These are phyloP conservation scores for Mnemiopsis leidyi DNA, from an alignment of 37 sponge, comb jelly and placozoan genomes.

Conservation along the genomic window DNA sequence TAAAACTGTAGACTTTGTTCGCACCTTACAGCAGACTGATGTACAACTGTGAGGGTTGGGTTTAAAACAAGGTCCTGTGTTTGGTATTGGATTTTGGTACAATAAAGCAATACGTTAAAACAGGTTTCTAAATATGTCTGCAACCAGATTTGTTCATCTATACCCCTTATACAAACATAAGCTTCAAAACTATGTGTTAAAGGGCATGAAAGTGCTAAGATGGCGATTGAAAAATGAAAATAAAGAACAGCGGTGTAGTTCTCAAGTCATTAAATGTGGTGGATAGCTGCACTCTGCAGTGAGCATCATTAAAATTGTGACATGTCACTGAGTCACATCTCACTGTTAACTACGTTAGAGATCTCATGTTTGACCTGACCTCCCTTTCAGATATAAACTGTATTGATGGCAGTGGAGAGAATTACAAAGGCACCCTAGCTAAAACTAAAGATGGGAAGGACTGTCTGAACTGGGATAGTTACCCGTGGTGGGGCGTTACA, in stretches of 20 bases:
- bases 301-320: neutral
- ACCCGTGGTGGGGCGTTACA: conserved; percentile 46
- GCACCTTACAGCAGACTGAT: too few species aligned
- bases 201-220: too few species aligned
- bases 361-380: neutral
- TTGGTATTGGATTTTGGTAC: too few species aligned
- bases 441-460: neutral
- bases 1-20: too few species aligned
- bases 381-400: neutral
- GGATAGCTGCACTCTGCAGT: too few species aligned
- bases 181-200: too few species aligned
- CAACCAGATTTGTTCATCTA: too few species aligned
- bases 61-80: too few species aligned
- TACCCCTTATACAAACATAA: too few species aligned
- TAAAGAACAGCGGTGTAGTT: neutral
- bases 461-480: conserved; percentile 21
- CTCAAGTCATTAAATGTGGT: neutral
- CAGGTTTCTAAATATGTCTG: too few species aligned
- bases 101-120: too few species aligned
- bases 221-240: neutral
- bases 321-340: neutral
- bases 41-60: too few species aligned
- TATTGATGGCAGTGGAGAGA: conserved; percentile 22
- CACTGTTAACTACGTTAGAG: neutral
- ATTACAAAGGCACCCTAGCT: conserved; percentile 36